Evolutionary conservation across 2,113 vertebrate genomes (phyloP).

Genomic region (Pagrus major): DNA sequence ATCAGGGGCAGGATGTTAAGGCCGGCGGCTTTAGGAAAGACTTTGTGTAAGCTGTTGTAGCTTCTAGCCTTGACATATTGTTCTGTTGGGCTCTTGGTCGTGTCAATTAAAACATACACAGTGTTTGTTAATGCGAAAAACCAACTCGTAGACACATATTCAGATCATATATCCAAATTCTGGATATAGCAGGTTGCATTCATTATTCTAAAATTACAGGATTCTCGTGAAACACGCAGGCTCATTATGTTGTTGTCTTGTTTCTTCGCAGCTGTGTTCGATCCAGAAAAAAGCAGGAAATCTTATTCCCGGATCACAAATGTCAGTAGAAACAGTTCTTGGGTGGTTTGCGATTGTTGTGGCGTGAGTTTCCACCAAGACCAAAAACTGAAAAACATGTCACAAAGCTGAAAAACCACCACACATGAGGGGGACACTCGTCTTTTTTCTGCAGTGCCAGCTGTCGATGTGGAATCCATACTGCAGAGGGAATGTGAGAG

Average conservation of each 20-base stretch:
- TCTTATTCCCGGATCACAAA: background rate
- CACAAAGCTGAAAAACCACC: conserved; percentile 51
- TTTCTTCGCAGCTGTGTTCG: background rate
- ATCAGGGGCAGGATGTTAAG: conserved; percentile 68
- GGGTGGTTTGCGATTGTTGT: conserved; percentile 6
- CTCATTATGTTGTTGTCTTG: background rate
- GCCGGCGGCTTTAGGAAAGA: conserved; percentile 48
- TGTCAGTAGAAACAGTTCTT: background rate
- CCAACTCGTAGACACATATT: background rate
- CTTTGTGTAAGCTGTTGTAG: conserved; percentile 24
- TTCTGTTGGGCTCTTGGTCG: background rate
- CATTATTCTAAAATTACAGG: background rate
- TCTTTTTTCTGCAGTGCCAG: conserved; percentile 73
- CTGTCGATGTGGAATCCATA: conserved; percentile 83
- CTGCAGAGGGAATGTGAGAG: conserved; percentile 79
- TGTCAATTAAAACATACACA: background rate
- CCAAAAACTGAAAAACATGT: conserved; percentile 6
- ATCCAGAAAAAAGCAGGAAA: background rate
- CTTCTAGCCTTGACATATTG: conserved; percentile 5
- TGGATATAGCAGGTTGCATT: background rate
- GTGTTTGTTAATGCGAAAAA: background rate
- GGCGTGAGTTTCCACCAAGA: background rate
- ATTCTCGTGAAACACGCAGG: background rate
- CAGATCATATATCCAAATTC: background rate
- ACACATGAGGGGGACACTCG: conserved; percentile 36